Evolutionary conservation across 2,888 invertebrate species (phyloP).

Genomic region (Scaptomyza parva): DNA sequence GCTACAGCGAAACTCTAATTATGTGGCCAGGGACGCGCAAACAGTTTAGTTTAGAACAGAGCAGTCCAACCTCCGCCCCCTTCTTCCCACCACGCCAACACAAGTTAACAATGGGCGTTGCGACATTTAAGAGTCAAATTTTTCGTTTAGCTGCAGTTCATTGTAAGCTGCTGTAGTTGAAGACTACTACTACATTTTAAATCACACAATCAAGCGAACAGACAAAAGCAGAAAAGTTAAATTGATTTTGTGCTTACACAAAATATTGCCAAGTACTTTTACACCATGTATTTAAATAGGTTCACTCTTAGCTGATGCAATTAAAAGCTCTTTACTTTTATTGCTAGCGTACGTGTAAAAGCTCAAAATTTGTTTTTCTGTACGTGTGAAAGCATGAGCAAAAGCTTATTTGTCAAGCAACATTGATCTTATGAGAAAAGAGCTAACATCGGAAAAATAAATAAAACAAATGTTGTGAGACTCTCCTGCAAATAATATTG

Average conservation of each 20-base stretch:
- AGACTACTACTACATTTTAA: slow-evolving; percentile 6
- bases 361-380: background rate
- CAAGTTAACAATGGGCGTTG: background rate
- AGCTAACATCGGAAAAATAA: too few species aligned
- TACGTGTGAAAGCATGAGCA: background rate
- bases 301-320: too few species aligned
- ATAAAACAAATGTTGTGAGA: too few species aligned
- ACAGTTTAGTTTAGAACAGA: slow-evolving; percentile 52
- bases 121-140: slow-evolving; percentile 2
- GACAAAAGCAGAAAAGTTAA: background rate
- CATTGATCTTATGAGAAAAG: too few species aligned
- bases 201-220: background rate
- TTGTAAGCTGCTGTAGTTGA: slow-evolving; percentile 14
- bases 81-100: background rate
- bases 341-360: too few species aligned
- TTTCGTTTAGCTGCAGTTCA: slow-evolving; percentile 11
- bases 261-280: background rate
- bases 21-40: slow-evolving; percentile 69
- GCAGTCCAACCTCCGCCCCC: background rate
- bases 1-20: slow-evolving; percentile 66
- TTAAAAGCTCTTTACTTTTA: too few species aligned
- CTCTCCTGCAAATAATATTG: too few species aligned
- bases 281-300: too few species aligned
- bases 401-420: too few species aligned
- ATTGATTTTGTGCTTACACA: too few species aligned